Evolutionary conservation across 2,797 vertebrate genomes (phyloP).

Genomic region (Centroberyx gerrardi): DNA sequence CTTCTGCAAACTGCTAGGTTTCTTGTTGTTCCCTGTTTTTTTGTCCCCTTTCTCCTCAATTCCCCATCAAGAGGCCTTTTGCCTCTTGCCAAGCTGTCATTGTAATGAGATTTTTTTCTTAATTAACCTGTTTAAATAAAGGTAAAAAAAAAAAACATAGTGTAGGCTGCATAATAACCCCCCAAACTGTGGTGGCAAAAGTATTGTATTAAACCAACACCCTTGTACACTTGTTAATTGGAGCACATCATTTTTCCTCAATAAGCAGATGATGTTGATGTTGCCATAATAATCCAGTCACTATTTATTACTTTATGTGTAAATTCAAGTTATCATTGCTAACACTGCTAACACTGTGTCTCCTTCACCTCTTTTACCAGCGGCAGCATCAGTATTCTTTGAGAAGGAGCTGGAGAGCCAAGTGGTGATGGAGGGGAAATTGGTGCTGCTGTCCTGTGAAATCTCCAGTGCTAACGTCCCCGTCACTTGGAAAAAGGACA

Average conservation of each 20-base stretch:
- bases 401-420: slow-evolving; percentile 85
- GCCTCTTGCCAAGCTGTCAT: too few relatives aligned
- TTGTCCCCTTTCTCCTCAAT: too few relatives aligned
- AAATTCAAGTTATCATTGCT: background rate
- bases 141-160: too few relatives aligned
- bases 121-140: too few relatives aligned
- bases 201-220: too few relatives aligned
- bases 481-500: slow-evolving; percentile 90
- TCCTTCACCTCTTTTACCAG: slow-evolving; percentile 53
- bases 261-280: background rate
- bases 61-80: too few relatives aligned
- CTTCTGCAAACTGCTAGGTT: too few relatives aligned
- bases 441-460: slow-evolving; percentile 86
- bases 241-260: too few relatives aligned
- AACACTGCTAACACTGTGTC: background rate
- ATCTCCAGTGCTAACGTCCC: slow-evolving; percentile 85
- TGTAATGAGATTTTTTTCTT: too few relatives aligned
- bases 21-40: too few relatives aligned
- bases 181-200: too few relatives aligned
- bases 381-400: slow-evolving; percentile 86
- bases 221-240: too few relatives aligned
- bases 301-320: background rate
- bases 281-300: background rate
- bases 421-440: slow-evolving; percentile 86
- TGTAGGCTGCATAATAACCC: background rate